These are phyloP conservation scores for Leptopilina clavipes DNA, from an alignment of 1,140 invertebrate genomes.

Conservation along the genomic window DNA sequence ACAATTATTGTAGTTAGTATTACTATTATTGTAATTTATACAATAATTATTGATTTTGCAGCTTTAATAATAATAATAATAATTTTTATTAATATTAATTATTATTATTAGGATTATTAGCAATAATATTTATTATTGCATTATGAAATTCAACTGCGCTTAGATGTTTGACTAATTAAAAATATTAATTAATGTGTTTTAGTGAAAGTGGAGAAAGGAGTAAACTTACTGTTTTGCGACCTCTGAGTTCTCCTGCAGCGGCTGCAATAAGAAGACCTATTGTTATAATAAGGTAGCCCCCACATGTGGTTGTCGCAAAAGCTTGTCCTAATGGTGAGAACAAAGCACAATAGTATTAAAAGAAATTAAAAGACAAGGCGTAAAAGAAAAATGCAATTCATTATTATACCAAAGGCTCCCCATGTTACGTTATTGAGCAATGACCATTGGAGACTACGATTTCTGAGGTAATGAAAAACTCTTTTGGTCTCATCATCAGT, in stretches of 20 bases:
- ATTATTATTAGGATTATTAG: too few relatives aligned
- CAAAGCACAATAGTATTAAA: constrained; percentile 40
- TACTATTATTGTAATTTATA: too few relatives aligned
- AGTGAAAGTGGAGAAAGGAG: background rate
- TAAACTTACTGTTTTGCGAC: constrained; percentile 76
- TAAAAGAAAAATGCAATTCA: constrained; percentile 51
- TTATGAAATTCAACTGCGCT: too few relatives aligned
- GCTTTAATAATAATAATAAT: too few relatives aligned
- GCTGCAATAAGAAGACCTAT: constrained; percentile 80
- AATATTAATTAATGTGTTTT: too few relatives aligned
- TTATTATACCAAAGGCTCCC: constrained; percentile 78
- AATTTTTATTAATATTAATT: too few relatives aligned
- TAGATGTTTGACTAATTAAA: too few relatives aligned
- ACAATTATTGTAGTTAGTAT: too few relatives aligned
- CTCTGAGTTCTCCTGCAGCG: constrained; percentile 79
- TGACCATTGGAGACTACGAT: constrained; percentile 84
- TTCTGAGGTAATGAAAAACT: constrained; percentile 80
- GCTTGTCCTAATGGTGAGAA: constrained; percentile 67
- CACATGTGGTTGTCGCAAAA: constrained; percentile 74
- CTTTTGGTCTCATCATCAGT: constrained; percentile 82
- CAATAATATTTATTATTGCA: too few relatives aligned
- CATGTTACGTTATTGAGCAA: constrained; percentile 83
- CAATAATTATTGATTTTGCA: too few relatives aligned
- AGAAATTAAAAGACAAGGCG: constrained; percentile 40
- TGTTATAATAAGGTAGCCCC: constrained; percentile 83